These are phyloP conservation scores for Limnephilus auricula DNA, from an alignment of 2,888 invertebrate genomes.

Conservation along the genomic window DNA sequence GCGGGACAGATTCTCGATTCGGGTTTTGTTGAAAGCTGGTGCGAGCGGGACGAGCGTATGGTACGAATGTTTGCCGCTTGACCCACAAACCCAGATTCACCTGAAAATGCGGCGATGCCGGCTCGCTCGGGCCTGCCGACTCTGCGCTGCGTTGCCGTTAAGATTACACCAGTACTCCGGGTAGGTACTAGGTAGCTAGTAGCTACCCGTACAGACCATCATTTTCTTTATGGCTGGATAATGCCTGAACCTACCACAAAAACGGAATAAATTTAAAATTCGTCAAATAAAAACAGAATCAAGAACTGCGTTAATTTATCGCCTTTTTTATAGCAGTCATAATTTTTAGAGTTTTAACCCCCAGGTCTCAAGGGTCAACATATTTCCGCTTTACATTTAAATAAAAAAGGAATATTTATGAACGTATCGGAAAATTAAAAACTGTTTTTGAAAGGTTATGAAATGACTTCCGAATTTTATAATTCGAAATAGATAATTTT, in stretches of 20 bases:
- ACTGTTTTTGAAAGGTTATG: too few relatives aligned
- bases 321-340: neutral
- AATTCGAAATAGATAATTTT: too few relatives aligned
- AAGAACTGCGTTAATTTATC: neutral
- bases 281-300: slow-evolving; percentile 13
- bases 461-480: too few relatives aligned
- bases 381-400: too few relatives aligned
- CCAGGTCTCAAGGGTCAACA: too few relatives aligned
- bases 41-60: slow-evolving; percentile 48
- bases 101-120: slow-evolving; percentile 59
- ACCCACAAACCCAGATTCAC: slow-evolving; percentile 66
- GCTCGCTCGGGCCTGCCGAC: slow-evolving; percentile 17
- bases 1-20: slow-evolving; percentile 31
- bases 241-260: slow-evolving; percentile 51
- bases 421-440: too few relatives aligned
- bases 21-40: slow-evolving; percentile 27
- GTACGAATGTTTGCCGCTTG: slow-evolving; percentile 53
- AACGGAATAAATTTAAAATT: slow-evolving; percentile 23
- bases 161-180: slow-evolving; percentile 23
- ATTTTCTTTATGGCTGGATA: slow-evolving; percentile 20
- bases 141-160: slow-evolving; percentile 41
- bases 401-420: too few relatives aligned
- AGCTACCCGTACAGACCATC: neutral
- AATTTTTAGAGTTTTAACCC: neutral
- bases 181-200: neutral